phyloP scores from a whole-genome alignment of 1,140 invertebrate genomes.

The Latrodectus geometricus region DNA sequence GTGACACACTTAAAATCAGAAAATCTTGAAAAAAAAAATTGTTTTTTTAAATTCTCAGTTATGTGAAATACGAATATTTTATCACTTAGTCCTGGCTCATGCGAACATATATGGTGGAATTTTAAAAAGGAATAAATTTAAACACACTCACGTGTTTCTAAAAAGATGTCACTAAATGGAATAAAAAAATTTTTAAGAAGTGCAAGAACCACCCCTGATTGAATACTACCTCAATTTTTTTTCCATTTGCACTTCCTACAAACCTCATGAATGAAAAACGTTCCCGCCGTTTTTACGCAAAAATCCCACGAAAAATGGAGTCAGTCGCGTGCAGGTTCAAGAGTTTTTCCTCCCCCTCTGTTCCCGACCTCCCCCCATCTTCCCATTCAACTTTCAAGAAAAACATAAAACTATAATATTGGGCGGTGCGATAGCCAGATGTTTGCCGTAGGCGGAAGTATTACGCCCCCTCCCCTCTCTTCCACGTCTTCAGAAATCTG shows the following conservation, averaged over 20 bases:
- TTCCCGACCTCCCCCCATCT: neutral
- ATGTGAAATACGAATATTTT: too few relatives aligned
- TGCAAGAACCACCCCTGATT: neutral
- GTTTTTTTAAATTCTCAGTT: too few relatives aligned
- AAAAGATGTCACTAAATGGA: too few relatives aligned
- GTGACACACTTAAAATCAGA: too few relatives aligned
- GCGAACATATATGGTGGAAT: too few relatives aligned
- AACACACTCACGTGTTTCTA: too few relatives aligned
- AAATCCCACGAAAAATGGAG: neutral
- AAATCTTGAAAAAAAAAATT: too few relatives aligned
- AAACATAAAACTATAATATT: neutral
- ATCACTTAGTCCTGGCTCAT: too few relatives aligned
- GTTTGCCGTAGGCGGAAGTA: conserved; percentile 29
- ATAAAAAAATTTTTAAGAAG: too few relatives aligned
- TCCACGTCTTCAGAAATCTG: conserved; percentile 10
- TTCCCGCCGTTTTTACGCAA: neutral
- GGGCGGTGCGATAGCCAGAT: conserved; percentile 16
- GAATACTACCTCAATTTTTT: neutral
- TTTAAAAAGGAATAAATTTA: too few relatives aligned
- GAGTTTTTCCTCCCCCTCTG: neutral
- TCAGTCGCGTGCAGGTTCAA: neutral
- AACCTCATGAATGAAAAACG: neutral
- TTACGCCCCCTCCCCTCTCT: neutral
- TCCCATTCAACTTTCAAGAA: neutral
- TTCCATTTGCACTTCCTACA: neutral